phyloP scores from a whole-genome alignment of 1,140 invertebrate genomes.

The Antheraea pernyi region DNA sequence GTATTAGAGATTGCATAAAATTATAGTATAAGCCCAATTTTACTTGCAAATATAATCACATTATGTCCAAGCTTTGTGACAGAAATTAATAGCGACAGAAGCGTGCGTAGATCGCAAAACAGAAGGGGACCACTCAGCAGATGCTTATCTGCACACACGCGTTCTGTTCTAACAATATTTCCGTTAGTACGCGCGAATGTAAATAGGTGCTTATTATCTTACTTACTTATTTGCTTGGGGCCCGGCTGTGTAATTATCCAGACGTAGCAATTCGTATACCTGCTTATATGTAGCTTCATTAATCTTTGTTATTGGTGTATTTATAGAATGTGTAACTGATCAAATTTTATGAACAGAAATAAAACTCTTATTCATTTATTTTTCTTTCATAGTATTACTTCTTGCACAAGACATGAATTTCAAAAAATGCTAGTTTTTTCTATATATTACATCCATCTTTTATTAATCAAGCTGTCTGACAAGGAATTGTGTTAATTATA shows the following conservation, averaged over 20 bases:
- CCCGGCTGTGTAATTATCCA: neutral
- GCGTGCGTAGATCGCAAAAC: slow-evolving; percentile 63
- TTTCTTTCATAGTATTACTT: too few relatives aligned
- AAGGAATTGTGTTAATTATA: too few relatives aligned
- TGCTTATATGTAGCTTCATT: neutral
- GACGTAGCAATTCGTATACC: neutral
- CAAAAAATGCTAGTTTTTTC: too few relatives aligned
- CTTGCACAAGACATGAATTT: too few relatives aligned
- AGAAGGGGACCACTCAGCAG: slow-evolving; percentile 74
- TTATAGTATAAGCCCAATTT: slow-evolving; percentile 45
- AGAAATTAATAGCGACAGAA: slow-evolving; percentile 73
- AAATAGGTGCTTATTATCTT: slow-evolving; percentile 25
- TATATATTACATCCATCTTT: too few relatives aligned
- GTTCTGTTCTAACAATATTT: slow-evolving; percentile 28
- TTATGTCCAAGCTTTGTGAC: slow-evolving; percentile 70
- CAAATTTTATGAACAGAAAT: too few relatives aligned
- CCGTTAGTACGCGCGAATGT: slow-evolving; percentile 25
- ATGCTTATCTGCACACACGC: slow-evolving; percentile 71
- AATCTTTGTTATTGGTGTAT: slow-evolving; percentile 1
- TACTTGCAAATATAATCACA: slow-evolving; percentile 75
- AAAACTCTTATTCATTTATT: too few relatives aligned
- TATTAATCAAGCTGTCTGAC: too few relatives aligned
- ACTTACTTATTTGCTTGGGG: slow-evolving; percentile 12
- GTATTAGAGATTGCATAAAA: slow-evolving; percentile 34
- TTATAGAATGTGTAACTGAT: neutral